These are phyloP conservation scores for Acanthurus leucopareius DNA, from an alignment of 2,797 vertebrate species.

Conservation along the genomic window DNA sequence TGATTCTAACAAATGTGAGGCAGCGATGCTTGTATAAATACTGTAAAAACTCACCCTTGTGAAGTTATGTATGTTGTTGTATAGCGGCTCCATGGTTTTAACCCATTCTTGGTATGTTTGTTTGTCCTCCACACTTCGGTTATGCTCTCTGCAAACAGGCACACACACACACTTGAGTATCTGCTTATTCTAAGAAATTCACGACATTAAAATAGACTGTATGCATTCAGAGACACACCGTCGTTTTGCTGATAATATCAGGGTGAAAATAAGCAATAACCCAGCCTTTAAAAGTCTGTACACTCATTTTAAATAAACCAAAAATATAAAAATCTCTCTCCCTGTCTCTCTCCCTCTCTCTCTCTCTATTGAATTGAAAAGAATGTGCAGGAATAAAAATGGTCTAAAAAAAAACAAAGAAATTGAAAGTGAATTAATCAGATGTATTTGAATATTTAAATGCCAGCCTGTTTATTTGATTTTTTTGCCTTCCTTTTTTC, in stretches of 20 bases:
- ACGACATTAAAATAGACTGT: neutral
- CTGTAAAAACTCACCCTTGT: slow-evolving; percentile 68
- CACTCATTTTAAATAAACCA: neutral
- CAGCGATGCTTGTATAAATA: neutral
- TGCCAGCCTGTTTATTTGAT: neutral
- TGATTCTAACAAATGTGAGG: neutral
- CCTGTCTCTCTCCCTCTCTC: no score
- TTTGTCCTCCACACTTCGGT: slow-evolving; percentile 68
- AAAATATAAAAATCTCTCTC: neutral
- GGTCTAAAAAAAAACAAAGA: neutral
- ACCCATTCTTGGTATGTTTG: slow-evolving; percentile 75
- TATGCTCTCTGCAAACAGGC: slow-evolving; percentile 71
- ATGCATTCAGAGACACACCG: slow-evolving; percentile 10
- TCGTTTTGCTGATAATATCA: neutral
- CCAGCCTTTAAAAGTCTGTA: neutral
- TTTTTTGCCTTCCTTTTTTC: neutral
- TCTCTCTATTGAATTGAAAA: no score
- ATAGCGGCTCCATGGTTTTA: slow-evolving; percentile 78
- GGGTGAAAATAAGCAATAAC: neutral
- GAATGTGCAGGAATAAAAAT: neutral
- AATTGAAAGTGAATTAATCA: neutral
- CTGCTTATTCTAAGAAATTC: neutral
- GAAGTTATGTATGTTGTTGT: slow-evolving; percentile 66
- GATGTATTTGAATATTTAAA: neutral
- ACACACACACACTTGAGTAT: slow-evolving; percentile 14